Base-by-base conservation (phyloP, 2,113 vertebrate genomes). In the Maccullochella peelii region DNA sequence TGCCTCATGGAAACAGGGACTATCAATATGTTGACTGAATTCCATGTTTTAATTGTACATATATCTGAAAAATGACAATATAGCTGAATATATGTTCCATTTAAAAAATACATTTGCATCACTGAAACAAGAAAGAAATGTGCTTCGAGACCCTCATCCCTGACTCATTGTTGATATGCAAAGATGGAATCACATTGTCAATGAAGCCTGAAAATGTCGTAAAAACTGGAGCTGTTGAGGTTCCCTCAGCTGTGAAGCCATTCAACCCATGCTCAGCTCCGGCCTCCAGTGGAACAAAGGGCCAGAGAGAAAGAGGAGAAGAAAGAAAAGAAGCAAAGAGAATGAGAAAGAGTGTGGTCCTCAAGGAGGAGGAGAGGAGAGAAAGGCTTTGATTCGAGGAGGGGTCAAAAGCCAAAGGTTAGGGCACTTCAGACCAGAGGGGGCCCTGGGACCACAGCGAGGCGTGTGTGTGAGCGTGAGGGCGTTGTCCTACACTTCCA, bases 361-460 rank as follows among this genome's bases (percentile, higher is more conserved):
- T 86, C 65, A 18, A 76, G 69, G 38, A 70, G 67, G 76, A 42
- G 50, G 38, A 77, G 55, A 71, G 25, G 63, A 62, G 67, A 69
- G 68, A 77, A 71, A 44, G 38, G 55, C 75, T 73, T 79, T 65
- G 49, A 54, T 68, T 74, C 40, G 5, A 27, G 50, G 54, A 67
- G 68, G 61, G 92, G 85, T 92, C 85, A 93, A 74, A 94, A 91
- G 90, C 44, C 55, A 87, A 76, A 80, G 91, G 89, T 90, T 85
- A 73, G 47, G 83, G 74, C 66, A 36, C 84, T 82, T 86, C 72
- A 84, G 79, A 86, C 71, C 73, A 90, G 65, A 61, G 77, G 61
- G 76, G 73, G 40, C 67, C 73, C 65, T 23, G 33, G 42, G 21
- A 70, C 25, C 77, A 72, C 76, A 84, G 57, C 2, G 55, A 65